Conservation (phyloP, 1,140 invertebrate species). For the Chrysomallon squamiferum region DNA sequence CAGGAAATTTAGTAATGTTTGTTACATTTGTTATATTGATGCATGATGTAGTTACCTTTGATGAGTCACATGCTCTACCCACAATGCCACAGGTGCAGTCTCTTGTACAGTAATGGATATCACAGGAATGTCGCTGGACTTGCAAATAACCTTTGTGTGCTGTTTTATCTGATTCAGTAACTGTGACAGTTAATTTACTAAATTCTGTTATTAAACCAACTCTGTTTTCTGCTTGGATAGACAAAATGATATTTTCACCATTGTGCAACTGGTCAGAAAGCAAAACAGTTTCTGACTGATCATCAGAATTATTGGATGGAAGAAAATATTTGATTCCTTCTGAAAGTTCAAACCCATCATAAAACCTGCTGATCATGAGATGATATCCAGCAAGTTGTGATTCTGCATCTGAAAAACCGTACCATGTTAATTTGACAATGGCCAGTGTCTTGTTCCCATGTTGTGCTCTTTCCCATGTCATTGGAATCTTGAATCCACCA, state of each 20-base stretch:
- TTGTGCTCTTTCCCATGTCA: constrained; percentile 12
- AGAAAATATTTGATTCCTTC: constrained; percentile 2
- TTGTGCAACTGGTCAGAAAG: background rate
- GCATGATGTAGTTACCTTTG: background rate
- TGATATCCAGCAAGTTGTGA: constrained; percentile 23
- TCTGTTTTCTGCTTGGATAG: constrained; percentile 19
- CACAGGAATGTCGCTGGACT: constrained; percentile 27
- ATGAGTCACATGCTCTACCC: constrained; percentile 30
- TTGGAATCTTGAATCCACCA: constrained; percentile 27
- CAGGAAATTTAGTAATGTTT: background rate
- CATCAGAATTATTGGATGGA: background rate
- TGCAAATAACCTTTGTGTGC: constrained; percentile 9
- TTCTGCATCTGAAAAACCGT: constrained; percentile 35
- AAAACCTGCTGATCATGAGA: constrained; percentile 20
- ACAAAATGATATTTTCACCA: constrained; percentile 18
- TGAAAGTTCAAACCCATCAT: constrained; percentile 25
- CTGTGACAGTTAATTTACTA: constrained; percentile 13
- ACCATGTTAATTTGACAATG: constrained; percentile 18
- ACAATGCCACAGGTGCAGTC: constrained; percentile 37
- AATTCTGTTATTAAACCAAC: constrained; percentile 15
- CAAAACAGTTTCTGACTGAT: constrained; percentile 4
- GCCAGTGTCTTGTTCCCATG: background rate
- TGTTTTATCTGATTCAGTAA: background rate
- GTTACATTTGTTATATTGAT: background rate
- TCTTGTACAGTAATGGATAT: constrained; percentile 24